Evolutionary conservation across 2,888 invertebrate species (phyloP).

Genomic region (Drosophila pegasa): DNA sequence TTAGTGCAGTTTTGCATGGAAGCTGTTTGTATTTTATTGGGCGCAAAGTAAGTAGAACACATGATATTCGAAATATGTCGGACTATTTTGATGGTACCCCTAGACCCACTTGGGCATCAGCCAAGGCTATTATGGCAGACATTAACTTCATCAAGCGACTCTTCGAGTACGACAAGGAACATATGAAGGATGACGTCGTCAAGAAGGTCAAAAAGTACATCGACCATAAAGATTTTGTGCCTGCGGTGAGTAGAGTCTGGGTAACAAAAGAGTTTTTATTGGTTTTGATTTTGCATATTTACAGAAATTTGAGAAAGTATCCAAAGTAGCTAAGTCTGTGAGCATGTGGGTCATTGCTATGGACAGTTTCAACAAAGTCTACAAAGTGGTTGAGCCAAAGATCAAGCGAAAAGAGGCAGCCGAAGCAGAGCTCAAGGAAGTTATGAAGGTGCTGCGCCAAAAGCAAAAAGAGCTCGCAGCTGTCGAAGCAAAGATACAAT

Average conservation of each 20-base stretch:
- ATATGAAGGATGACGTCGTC: slow-evolving; percentile 90
- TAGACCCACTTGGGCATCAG: slow-evolving; percentile 94
- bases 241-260: slow-evolving; percentile 86
- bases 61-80: too few species aligned
- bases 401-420: slow-evolving; percentile 91
- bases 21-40: slow-evolving; percentile 93
- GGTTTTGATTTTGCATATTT: not conserved
- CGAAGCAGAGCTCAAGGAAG: slow-evolving; percentile 90
- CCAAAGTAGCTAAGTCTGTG: slow-evolving; percentile 95
- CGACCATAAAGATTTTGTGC: slow-evolving; percentile 93
- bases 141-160: slow-evolving; percentile 92
- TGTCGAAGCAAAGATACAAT: slow-evolving; percentile 89
- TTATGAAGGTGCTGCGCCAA: slow-evolving; percentile 90
- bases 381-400: slow-evolving; percentile 95
- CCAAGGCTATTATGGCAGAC: slow-evolving; percentile 92
- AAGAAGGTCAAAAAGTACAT: slow-evolving; percentile 93
- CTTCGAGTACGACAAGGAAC: slow-evolving; percentile 94
- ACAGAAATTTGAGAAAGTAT: slow-evolving; percentile 91
- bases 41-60: slow-evolving; percentile 88
- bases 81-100: not conserved
- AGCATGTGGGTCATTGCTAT: slow-evolving; percentile 97
- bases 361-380: slow-evolving; percentile 94
- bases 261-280: not conserved
- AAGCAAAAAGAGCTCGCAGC: slow-evolving; percentile 93
- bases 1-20: slow-evolving; percentile 96